A percentile compares a stretch with the other conserved stretches of the same genome.
phyloP scores from a whole-genome alignment of 2,113 vertebrate species.

The Gasterosteus aculeatus region DNA sequence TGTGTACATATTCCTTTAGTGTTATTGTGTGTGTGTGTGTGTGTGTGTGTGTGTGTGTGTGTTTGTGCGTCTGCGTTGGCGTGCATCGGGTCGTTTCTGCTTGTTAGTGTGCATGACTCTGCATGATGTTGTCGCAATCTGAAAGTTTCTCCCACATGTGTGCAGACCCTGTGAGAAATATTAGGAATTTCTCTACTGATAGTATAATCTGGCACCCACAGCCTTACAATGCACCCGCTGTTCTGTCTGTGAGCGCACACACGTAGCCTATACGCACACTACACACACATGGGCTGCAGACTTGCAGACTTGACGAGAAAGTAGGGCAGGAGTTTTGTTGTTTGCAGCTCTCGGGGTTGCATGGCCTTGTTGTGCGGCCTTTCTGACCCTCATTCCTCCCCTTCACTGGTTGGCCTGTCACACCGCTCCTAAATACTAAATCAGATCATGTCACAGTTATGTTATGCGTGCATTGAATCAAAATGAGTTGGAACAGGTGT shows the following conservation, averaged over 20 bases:
- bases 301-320: conserved; percentile 16
- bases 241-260: conserved; percentile 38
- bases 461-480: conserved; percentile 51
- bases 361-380: conserved; percentile 44
- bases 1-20: not conserved
- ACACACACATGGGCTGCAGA: conserved; percentile 2
- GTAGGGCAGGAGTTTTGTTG: conserved; percentile 12
- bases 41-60: not conserved
- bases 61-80: not conserved
- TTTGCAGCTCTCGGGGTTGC: conserved; percentile 15
- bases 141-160: conserved; percentile 51
- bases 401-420: conserved; percentile 34
- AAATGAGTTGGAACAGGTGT: conserved; percentile 64
- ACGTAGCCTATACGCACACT: conserved; percentile 8
- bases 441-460: conserved; percentile 54
- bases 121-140: not conserved
- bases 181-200: conserved; percentile 75
- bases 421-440: conserved; percentile 16
- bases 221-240: conserved; percentile 67
- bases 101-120: not conserved
- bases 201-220: conserved; percentile 68
- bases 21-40: not conserved
- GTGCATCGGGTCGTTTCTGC: not conserved
- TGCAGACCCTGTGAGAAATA: conserved; percentile 59
- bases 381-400: conserved; percentile 16